These are phyloP conservation scores for Drosophila longiperda DNA, from an alignment of 2,888 invertebrate species.

Conservation along the genomic window DNA sequence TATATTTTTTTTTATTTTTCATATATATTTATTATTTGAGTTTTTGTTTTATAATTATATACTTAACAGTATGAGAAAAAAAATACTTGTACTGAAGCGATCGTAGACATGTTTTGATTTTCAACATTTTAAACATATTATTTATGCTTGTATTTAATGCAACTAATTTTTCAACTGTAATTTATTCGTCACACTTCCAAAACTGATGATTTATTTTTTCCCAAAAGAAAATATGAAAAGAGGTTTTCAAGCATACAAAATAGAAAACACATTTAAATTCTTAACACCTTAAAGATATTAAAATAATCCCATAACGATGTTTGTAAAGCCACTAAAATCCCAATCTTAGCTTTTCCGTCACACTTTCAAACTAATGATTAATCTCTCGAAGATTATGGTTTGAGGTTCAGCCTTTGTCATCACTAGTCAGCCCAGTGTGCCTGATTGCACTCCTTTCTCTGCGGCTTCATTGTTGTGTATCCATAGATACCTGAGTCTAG, in stretches of 20 bases:
- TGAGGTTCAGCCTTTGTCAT: conserved; percentile 2
- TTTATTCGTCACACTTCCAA: not conserved
- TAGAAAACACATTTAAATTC: not conserved
- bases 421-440: conserved; percentile 48
- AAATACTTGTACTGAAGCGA: no score
- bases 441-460: conserved; percentile 26
- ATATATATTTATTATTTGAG: not conserved
- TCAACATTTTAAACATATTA: not conserved
- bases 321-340: not conserved
- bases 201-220: no score
- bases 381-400: not conserved
- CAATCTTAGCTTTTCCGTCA: not conserved
- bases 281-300: not conserved
- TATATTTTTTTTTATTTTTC: not conserved
- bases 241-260: not conserved
- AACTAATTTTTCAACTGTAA: not conserved
- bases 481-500: conserved; percentile 44
- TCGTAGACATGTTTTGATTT: not conserved
- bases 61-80: no score
- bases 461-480: conserved; percentile 5
- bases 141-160: not conserved
- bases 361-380: not conserved
- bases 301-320: not conserved
- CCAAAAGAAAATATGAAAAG: not conserved
- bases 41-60: not conserved